phyloP scores from a whole-genome alignment of 2,113 vertebrate species.

The Cyprinodon tularosa region DNA sequence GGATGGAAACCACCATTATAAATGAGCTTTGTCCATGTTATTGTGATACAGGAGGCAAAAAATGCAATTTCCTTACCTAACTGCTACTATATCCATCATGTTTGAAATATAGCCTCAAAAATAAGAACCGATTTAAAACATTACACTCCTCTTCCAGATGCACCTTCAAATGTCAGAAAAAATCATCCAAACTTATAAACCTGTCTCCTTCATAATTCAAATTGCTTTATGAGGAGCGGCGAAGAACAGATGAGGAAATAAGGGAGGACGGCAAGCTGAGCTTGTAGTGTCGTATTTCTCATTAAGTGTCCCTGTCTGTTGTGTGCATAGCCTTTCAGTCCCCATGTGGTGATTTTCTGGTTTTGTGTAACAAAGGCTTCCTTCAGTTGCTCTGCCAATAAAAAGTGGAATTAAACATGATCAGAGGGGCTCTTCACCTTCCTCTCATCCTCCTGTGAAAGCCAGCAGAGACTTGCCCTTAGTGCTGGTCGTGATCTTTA shows the following conservation, averaged over 20 bases:
- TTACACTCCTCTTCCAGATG: background rate
- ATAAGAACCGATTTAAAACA: background rate
- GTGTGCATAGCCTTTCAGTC: slow-evolving; percentile 46
- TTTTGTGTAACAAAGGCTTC: slow-evolving; percentile 52
- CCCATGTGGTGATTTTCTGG: slow-evolving; percentile 21
- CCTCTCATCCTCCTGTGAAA: slow-evolving; percentile 16
- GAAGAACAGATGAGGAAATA: slow-evolving; percentile 1
- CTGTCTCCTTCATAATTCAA: slow-evolving; percentile 12
- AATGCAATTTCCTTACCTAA: background rate
- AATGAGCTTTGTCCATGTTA: background rate
- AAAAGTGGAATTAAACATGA: slow-evolving; percentile 59
- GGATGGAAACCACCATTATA: background rate
- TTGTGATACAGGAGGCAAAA: background rate
- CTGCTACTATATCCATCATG: background rate
- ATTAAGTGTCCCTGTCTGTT: slow-evolving; percentile 47
- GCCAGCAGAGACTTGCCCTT: background rate
- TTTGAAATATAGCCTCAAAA: background rate
- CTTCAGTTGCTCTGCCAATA: slow-evolving; percentile 38
- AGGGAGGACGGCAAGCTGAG: slow-evolving; percentile 18
- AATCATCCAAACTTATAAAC: slow-evolving; percentile 11
- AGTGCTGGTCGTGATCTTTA: background rate
- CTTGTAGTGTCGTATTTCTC: slow-evolving; percentile 37
- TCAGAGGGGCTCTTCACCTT: slow-evolving; percentile 47
- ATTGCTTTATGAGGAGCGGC: slow-evolving; percentile 2
- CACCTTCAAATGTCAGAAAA: background rate